phyloP scores from a whole-genome alignment of 1,140 invertebrate species.

The Lutraria rhynchaena region DNA sequence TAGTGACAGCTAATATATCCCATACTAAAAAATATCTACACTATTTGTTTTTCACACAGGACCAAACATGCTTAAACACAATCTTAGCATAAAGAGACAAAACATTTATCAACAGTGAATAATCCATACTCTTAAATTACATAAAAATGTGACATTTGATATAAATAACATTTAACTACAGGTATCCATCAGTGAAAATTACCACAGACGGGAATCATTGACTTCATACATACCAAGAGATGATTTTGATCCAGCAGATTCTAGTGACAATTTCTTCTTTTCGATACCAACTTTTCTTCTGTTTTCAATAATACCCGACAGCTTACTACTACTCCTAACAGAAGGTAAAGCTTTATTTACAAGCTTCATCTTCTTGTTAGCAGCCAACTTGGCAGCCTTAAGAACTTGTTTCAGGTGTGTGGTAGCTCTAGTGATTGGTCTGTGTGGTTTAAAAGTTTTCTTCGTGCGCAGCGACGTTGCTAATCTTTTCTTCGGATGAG shows the following conservation, averaged over 20 bases:
- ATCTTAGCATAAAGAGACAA: no score
- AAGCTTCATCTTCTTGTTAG: slow-evolving; percentile 55
- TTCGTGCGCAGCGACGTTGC: slow-evolving; percentile 1
- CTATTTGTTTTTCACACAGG: no score
- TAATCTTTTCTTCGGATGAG: slow-evolving; percentile 50
- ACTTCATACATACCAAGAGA: slow-evolving; percentile 13
- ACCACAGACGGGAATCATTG: no score
- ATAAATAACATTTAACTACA: no score
- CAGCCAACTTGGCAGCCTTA: slow-evolving; percentile 49
- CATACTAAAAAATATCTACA: no score
- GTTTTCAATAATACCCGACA: slow-evolving; percentile 51
- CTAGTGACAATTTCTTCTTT: slow-evolving; percentile 59
- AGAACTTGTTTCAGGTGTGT: slow-evolving; percentile 42
- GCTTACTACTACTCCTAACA: slow-evolving; percentile 37
- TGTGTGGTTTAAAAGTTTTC: slow-evolving; percentile 49
- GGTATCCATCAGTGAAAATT: no score
- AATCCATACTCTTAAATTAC: no score
- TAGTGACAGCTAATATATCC: no score
- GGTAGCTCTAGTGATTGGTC: slow-evolving; percentile 48
- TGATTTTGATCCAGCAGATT: slow-evolving; percentile 46
- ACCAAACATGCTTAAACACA: no score
- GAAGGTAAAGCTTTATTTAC: slow-evolving; percentile 31
- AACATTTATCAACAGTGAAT: no score
- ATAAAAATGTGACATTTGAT: no score
- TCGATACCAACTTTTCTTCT: slow-evolving; percentile 40